phyloP scores from a whole-genome alignment of 2,888 invertebrate genomes.

The Sinotaia quadrata region DNA sequence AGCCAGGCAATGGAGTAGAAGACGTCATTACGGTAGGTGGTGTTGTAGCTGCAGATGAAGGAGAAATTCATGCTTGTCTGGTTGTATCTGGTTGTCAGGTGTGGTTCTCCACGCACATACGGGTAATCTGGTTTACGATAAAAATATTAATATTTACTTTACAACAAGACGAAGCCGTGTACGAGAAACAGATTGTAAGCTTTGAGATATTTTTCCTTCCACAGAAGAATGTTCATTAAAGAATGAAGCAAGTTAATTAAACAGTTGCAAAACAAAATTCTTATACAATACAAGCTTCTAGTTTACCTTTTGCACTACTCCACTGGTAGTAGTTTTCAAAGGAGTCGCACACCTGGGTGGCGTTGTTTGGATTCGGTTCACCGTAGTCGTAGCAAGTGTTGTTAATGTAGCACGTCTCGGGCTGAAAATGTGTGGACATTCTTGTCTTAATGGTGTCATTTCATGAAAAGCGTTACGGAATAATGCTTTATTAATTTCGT shows the following conservation, averaged over 20 bases:
- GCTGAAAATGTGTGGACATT: conserved; percentile 33
- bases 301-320: conserved; percentile 43
- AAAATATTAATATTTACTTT: no score
- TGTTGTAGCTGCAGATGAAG: conserved; percentile 41
- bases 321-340: conserved; percentile 41
- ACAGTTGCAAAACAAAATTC: not conserved
- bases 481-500: no score
- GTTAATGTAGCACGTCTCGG: conserved; percentile 47
- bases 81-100: conserved; percentile 36
- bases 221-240: no score
- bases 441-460: no score
- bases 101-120: conserved; percentile 38
- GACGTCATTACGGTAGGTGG: conserved; percentile 28
- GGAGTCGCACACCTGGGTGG: conserved; percentile 43
- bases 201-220: no score
- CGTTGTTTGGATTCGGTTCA: conserved; percentile 41
- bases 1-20: conserved; percentile 37
- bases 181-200: not conserved
- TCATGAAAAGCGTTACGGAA: no score
- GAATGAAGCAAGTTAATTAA: no score
- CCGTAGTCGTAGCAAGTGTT: conserved; percentile 45
- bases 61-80: conserved; percentile 30
- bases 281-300: no score
- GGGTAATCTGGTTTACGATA: conserved; percentile 51
- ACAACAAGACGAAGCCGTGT: no score